Percentiles rank a stretch among this genome's conserved stretches.
Evolutionary conservation across 2,888 invertebrate species (phyloP).

Genomic region (Proisotoma minuta): DNA sequence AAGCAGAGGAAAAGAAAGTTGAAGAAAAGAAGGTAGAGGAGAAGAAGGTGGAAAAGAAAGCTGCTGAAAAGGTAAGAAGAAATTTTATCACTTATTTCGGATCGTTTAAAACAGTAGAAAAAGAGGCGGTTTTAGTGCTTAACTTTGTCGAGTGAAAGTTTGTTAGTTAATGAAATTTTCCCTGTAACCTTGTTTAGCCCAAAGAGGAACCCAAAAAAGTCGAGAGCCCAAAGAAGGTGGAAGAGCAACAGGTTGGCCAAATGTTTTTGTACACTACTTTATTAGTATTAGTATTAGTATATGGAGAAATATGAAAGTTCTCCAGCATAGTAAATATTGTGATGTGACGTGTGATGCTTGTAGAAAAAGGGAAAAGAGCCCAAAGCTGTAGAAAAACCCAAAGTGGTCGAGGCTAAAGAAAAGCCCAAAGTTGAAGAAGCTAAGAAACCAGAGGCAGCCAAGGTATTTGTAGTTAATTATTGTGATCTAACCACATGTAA

Average conservation of each 20-base stretch:
- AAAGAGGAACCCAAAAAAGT: conserved; percentile 8
- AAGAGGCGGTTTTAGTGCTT: too few species aligned
- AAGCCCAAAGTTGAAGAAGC: conserved; percentile 25
- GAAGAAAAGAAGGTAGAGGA: conserved; percentile 50
- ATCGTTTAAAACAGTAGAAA: not conserved
- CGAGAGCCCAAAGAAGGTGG: conserved; percentile 12
- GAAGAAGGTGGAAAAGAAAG: conserved; percentile 49
- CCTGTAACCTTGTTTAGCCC: not conserved
- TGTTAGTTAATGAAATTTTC: too few species aligned
- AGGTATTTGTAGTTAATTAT: not conserved
- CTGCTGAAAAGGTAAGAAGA: conserved; percentile 33
- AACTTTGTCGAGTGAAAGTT: too few species aligned
- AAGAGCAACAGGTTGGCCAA: too few species aligned
- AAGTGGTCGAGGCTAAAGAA: too few species aligned
- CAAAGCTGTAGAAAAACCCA: too few species aligned
- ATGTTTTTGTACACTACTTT: too few species aligned
- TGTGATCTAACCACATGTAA: conserved; percentile 7
- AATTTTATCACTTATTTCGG: not conserved
- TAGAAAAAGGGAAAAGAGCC: too few species aligned
- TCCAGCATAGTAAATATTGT: too few species aligned
- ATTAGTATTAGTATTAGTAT: too few species aligned
- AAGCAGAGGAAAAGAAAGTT: conserved; percentile 54
- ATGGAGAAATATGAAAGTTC: too few species aligned
- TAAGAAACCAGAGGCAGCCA: conserved; percentile 16
- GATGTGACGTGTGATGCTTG: too few species aligned